Percentiles rank a stretch among this genome's conserved stretches.
Conservation (phyloP, 2,113 vertebrate species). For the Aptenodytes patagonicus region DNA sequence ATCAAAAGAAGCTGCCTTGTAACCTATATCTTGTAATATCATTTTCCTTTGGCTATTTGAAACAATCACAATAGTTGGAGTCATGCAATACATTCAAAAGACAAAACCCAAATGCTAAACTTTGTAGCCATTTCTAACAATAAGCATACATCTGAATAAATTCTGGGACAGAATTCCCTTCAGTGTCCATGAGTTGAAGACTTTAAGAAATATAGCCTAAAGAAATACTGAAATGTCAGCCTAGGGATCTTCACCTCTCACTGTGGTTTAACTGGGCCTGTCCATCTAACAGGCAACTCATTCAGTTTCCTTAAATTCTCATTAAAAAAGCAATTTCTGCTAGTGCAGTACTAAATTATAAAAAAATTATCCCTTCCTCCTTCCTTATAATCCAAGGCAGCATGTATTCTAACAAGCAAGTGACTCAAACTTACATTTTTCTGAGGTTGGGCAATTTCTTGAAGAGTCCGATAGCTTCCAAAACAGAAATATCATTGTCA, state of each 20-base stretch:
- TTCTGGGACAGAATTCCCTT: background rate
- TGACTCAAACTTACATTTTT: constrained; percentile 85
- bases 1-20: background rate
- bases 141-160: background rate
- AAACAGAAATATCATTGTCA: constrained; percentile 90
- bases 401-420: background rate
- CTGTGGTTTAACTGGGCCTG: background rate
- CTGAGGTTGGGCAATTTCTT: constrained; percentile 92
- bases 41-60: background rate
- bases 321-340: background rate
- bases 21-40: background rate
- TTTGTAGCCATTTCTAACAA: background rate
- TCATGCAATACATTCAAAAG: background rate
- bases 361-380: background rate
- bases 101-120: background rate
- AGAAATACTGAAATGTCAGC: background rate
- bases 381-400: background rate
- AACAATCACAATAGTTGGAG: background rate
- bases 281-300: background rate
- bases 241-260: background rate
- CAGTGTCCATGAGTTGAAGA: background rate
- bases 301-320: background rate
- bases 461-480: constrained; percentile 88
- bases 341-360: background rate
- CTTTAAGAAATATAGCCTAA: background rate